These are phyloP conservation scores for Leptura quadrifasciata DNA, from an alignment of 2,888 invertebrate genomes.

Conservation along the genomic window DNA sequence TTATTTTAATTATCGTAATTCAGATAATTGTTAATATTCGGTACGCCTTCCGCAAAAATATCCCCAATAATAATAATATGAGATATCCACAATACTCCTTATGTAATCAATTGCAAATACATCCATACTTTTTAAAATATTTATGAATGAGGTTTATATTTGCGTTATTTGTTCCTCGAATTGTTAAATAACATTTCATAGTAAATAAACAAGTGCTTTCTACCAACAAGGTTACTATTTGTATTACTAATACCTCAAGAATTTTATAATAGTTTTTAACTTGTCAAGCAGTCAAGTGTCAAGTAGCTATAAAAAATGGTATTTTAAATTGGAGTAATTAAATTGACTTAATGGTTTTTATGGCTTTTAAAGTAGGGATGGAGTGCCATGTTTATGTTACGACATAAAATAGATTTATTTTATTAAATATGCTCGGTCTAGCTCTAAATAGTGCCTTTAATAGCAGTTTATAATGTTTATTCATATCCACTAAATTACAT, in stretches of 20 bases:
- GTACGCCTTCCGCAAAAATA: not conserved
- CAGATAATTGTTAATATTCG: not conserved
- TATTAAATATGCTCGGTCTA: too few relatives aligned
- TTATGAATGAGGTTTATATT: conserved; percentile 29
- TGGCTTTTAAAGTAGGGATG: not conserved
- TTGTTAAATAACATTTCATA: conserved; percentile 19
- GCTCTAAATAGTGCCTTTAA: too few relatives aligned
- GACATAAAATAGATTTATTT: not conserved
- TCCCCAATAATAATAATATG: not conserved
- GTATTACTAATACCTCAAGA: conserved; percentile 28
- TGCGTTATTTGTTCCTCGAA: conserved; percentile 12
- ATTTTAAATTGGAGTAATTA: not conserved
- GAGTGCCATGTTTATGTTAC: not conserved
- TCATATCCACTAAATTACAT: too few relatives aligned
- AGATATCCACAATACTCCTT: not conserved
- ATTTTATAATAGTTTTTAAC: conserved; percentile 25
- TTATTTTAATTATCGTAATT: too few relatives aligned
- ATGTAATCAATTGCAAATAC: not conserved
- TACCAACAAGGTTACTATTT: conserved; percentile 31
- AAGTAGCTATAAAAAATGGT: not conserved
- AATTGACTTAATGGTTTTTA: not conserved
- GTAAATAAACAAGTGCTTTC: conserved; percentile 30
- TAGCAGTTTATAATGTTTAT: too few relatives aligned
- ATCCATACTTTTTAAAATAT: not conserved
- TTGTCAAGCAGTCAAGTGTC: not conserved